These are phyloP conservation scores for Cryptus viduatorius DNA, from an alignment of 2,888 invertebrate species.

Conservation along the genomic window DNA sequence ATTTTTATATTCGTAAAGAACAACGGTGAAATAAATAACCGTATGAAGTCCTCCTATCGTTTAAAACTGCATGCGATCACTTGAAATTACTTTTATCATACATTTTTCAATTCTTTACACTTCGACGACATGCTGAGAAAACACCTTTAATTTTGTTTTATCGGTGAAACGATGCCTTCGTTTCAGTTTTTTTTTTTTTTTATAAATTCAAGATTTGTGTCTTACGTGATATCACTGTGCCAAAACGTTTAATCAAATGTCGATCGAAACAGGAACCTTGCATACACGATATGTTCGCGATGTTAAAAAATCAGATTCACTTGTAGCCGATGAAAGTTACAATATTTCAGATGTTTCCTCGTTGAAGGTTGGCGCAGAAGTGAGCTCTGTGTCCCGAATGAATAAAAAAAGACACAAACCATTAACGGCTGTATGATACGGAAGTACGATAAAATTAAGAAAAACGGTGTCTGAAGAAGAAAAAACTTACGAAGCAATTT, in stretches of 20 bases:
- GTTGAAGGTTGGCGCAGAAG: constrained; percentile 5
- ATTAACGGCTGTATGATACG: not conserved
- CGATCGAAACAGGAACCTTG: not conserved
- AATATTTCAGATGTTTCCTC: not conserved
- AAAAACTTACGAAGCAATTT: not conserved
- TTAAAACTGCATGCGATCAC: too few species aligned
- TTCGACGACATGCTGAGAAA: too few species aligned
- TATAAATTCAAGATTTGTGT: not conserved
- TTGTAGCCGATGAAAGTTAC: not conserved
- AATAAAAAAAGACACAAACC: not conserved
- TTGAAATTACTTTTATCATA: too few species aligned
- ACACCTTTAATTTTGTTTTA: too few species aligned
- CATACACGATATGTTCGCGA: constrained; percentile 20
- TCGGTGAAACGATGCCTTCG: not conserved
- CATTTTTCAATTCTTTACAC: too few species aligned
- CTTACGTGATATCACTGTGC: not conserved
- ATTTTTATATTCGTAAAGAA: too few species aligned
- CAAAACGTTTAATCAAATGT: too few species aligned
- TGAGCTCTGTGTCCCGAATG: not conserved
- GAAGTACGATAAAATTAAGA: too few species aligned
- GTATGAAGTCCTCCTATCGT: too few species aligned
- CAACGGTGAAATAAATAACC: too few species aligned
- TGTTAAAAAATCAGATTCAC: not conserved
- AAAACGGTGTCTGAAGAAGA: not conserved
- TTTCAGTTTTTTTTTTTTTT: constrained; percentile 4